phyloP scores from a whole-genome alignment of 2,888 invertebrate species.

The Sicus ferrugineus region DNA sequence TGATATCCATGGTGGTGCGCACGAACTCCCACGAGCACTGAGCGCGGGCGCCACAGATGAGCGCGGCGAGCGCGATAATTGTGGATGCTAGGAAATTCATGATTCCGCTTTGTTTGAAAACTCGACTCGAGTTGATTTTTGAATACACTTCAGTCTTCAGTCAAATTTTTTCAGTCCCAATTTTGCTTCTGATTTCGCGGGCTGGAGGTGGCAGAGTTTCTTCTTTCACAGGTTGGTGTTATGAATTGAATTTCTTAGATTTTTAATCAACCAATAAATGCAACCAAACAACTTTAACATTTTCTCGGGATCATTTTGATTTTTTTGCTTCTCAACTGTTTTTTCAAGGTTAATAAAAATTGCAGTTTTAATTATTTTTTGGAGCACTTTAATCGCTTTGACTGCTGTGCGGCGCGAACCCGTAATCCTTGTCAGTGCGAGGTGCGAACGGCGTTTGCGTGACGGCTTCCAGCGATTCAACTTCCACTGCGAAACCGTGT shows the following conservation, averaged over 20 bases:
- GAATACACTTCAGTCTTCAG: too few relatives aligned
- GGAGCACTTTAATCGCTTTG: slow-evolving; percentile 39
- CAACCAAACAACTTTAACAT: too few relatives aligned
- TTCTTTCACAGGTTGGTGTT: too few relatives aligned
- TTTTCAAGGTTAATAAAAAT: slow-evolving; percentile 35
- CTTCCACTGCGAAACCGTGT: slow-evolving; percentile 34
- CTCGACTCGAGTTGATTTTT: too few relatives aligned
- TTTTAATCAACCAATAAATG: too few relatives aligned
- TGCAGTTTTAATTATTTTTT: slow-evolving; percentile 36
- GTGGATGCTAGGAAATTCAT: slow-evolving; percentile 7
- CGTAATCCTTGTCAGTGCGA: slow-evolving; percentile 47
- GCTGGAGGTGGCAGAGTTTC: too few relatives aligned
- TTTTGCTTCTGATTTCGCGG: too few relatives aligned
- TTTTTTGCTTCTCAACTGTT: slow-evolving; percentile 22
- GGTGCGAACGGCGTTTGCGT: slow-evolving; percentile 31
- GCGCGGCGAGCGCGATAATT: slow-evolving; percentile 11
- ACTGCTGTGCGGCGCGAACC: slow-evolving; percentile 42
- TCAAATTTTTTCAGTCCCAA: too few relatives aligned
- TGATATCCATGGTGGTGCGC: slow-evolving; percentile 63
- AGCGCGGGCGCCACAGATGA: slow-evolving; percentile 44
- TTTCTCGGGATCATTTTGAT: slow-evolving; percentile 16
- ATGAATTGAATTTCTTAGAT: too few relatives aligned
- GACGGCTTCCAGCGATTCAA: slow-evolving; percentile 12
- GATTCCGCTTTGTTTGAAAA: too few relatives aligned
- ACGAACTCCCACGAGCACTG: slow-evolving; percentile 64